Base-by-base conservation (phyloP, 2,888 invertebrate species). In the Sesia apiformis region DNA sequence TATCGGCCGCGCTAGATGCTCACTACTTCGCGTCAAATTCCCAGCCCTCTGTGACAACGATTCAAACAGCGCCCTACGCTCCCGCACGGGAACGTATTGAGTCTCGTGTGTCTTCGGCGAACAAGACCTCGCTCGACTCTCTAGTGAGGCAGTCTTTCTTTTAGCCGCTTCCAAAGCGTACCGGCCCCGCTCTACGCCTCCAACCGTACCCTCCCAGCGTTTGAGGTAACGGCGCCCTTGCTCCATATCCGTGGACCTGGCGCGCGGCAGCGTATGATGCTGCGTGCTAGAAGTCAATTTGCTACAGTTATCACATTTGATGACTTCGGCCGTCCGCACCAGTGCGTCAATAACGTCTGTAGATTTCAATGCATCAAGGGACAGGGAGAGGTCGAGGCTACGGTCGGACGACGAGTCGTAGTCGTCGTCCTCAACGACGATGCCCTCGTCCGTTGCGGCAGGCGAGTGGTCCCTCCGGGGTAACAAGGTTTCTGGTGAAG, bases 1-100 rank as follows among this genome's bases (percentile, higher is more conserved):
- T 3, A 71, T 60, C 52, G 89, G 78, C 41, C 89, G 83, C 58
- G 84, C 72, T 54, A 91, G 78, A 52, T 93, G 91, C 69, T 93
- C 93, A 65, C 93, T 93, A 53, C 92, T 92, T 59, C 93, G 91
- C 38, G 93, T 90, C 49, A 93, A 90, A 58, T 92, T 85, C 5
- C 92, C 86, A 1, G 92, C 92, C 58, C 91, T 86, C 59, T 92
- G 85, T 52, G 93, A 93, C 55, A 94, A 71, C 3, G 93, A 93
- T 69, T 94, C 94, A 69, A 94, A 94, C 38, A 94, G 78, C 7
- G 93, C 92, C 39, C 93, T 85, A 64, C 94, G 92, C 65, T 94
- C 94, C 62, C 91, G 90, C 49, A 94, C 94, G 0, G 94, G 93
- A 41, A 94, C 93, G 69, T 93, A 94, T 63, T 90, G 91, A 57